A percentile compares a stretch with the other conserved stretches of the same genome.
Conservation (phyloP, 2,113 vertebrate species). For the Aplodontia rufa region DNA sequence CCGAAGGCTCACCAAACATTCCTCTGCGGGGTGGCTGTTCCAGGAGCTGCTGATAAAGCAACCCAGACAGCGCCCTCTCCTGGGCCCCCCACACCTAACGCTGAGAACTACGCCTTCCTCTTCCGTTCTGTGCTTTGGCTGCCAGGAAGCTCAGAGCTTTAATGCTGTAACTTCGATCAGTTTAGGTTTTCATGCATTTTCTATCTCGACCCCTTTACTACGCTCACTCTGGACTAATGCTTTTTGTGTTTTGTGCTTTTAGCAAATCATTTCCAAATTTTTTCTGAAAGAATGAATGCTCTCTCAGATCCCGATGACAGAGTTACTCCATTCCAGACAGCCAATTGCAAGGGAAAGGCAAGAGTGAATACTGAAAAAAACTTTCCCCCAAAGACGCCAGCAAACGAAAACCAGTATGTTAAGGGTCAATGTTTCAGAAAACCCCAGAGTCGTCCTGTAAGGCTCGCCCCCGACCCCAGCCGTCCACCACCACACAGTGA, state of each 20-base stretch:
- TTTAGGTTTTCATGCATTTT: neutral
- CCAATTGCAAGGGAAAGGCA: constrained; percentile 3
- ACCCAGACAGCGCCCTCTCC: neutral
- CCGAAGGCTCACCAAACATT: neutral
- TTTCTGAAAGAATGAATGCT: neutral
- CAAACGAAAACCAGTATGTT: neutral
- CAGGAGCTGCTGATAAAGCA: neutral
- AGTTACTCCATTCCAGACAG: constrained; percentile 17
- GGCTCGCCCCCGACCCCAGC: neutral
- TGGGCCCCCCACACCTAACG: neutral
- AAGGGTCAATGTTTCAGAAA: neutral
- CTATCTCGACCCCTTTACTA: neutral
- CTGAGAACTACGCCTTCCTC: accelerated
- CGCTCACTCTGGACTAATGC: neutral
- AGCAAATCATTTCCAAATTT: neutral
- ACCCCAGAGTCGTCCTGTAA: neutral
- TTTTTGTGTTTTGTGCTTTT: neutral
- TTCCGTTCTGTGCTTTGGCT: neutral
- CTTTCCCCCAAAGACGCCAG: neutral
- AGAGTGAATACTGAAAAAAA: constrained; percentile 20
- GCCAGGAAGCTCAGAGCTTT: neutral
- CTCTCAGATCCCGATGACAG: neutral
- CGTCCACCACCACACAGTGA: neutral
- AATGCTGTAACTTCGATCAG: neutral
- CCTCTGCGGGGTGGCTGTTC: neutral